These are phyloP conservation scores for Ennomos fuscantarius DNA, from an alignment of 2,888 invertebrate genomes.

Conservation along the genomic window DNA sequence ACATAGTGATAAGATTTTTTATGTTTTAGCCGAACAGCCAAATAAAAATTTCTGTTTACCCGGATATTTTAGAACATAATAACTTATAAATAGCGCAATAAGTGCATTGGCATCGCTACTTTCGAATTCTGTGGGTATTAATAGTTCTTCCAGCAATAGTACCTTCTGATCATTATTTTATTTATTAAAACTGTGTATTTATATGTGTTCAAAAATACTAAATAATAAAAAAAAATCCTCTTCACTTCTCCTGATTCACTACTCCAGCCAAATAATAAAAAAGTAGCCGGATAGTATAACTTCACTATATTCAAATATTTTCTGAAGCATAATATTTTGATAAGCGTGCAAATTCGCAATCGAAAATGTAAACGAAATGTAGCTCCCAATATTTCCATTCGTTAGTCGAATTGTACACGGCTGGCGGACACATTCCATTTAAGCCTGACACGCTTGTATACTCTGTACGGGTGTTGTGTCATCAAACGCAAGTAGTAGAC, in stretches of 20 bases:
- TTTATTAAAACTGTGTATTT: too few relatives aligned
- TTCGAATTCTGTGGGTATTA: too few relatives aligned
- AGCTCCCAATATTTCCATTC: constrained; percentile 33
- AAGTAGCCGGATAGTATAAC: constrained; percentile 6
- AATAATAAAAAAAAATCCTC: too few relatives aligned
- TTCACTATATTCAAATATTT: constrained; percentile 40
- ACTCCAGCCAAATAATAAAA: background rate
- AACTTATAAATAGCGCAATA: too few relatives aligned
- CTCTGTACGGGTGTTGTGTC: constrained; percentile 7
- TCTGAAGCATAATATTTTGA: constrained; percentile 53
- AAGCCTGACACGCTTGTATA: background rate
- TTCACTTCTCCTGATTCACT: background rate
- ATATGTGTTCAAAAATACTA: too few relatives aligned
- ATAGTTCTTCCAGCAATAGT: too few relatives aligned
- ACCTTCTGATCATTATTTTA: too few relatives aligned
- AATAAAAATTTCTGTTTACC: too few relatives aligned
- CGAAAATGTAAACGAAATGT: constrained; percentile 42
- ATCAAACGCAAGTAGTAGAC: background rate
- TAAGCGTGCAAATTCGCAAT: constrained; percentile 59
- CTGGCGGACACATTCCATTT: constrained; percentile 13
- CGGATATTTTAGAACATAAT: too few relatives aligned
- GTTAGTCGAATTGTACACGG: constrained; percentile 31
- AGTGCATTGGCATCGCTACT: too few relatives aligned
- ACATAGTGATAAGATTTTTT: too few relatives aligned
- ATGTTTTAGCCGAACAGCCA: constrained; percentile 1